phyloP scores from a whole-genome alignment of 2,888 invertebrate species.

The Ferrisia virgata region DNA sequence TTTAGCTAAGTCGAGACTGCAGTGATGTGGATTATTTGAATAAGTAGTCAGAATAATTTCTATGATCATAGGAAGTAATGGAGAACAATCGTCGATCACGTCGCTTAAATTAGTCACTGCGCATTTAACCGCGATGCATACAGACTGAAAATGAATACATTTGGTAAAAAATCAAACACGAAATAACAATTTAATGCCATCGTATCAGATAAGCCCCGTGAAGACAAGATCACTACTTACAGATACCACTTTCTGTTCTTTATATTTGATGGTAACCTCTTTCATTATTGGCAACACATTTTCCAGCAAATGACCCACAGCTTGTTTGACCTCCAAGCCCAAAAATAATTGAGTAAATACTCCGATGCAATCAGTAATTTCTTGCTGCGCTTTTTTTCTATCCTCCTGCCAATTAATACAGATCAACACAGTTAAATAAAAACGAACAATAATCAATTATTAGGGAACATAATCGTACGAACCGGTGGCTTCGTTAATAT shows the following conservation, averaged over 20 bases:
- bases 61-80: slow-evolving; percentile 66
- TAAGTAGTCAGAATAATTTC: slow-evolving; percentile 68
- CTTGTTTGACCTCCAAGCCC: slow-evolving; percentile 1
- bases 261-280: slow-evolving; percentile 1
- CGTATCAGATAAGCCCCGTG: not conserved
- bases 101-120: slow-evolving; percentile 69
- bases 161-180: no score
- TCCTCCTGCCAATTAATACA: slow-evolving; percentile 29
- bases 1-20: slow-evolving; percentile 70
- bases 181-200: not conserved
- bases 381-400: not conserved
- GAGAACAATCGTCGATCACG: slow-evolving; percentile 67
- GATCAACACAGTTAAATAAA: no score
- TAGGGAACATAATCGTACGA: slow-evolving; percentile 33
- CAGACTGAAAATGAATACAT: slow-evolving; percentile 59
- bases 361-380: slow-evolving; percentile 7
- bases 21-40: slow-evolving; percentile 65
- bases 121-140: slow-evolving; percentile 72
- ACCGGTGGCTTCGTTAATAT: slow-evolving; percentile 51
- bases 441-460: not conserved
- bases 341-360: slow-evolving; percentile 42
- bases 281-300: slow-evolving; percentile 30
- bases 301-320: slow-evolving; percentile 25
- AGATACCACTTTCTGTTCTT: not conserved
- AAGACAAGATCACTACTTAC: not conserved